Conservation (phyloP, 2,888 invertebrate genomes). For the Didymodactylos carnosus region DNA sequence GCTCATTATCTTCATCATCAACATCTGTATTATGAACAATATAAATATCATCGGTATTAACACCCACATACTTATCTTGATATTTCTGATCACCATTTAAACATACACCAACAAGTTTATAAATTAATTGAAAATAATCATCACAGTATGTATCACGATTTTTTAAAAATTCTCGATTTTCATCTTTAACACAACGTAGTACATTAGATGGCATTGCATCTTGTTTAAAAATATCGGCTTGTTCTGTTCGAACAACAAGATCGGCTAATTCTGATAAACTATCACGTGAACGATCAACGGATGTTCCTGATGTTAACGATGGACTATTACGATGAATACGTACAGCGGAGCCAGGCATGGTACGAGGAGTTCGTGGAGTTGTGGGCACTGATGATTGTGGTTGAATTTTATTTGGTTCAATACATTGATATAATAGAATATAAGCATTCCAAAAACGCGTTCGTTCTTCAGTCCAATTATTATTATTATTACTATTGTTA, state of each 20-base stretch:
- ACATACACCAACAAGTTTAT: conserved; percentile 10
- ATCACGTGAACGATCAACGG: conserved; percentile 1
- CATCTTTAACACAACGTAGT: conserved; percentile 26
- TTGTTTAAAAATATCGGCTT: neutral
- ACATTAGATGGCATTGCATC: neutral
- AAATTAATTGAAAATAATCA: conserved; percentile 36
- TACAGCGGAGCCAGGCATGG: neutral
- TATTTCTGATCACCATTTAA: conserved; percentile 18
- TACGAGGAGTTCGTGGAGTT: neutral
- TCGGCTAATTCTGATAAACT: conserved; percentile 6
- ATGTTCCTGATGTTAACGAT: neutral
- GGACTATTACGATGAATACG: neutral
- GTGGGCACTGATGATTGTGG: neutral
- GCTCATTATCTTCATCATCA: neutral
- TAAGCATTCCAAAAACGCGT: conserved; percentile 41
- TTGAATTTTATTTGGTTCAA: neutral
- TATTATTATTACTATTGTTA: no score
- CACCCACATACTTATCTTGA: conserved; percentile 12
- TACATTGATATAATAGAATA: conserved; percentile 37
- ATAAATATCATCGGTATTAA: neutral
- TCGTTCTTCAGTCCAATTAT: conserved; percentile 34
- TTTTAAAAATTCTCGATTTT: conserved; percentile 37
- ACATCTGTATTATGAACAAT: neutral
- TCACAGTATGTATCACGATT: conserved; percentile 36
- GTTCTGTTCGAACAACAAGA: conserved; percentile 3